Conservation (phyloP, 2,113 vertebrate genomes). For the Bostrychus sinensis region DNA sequence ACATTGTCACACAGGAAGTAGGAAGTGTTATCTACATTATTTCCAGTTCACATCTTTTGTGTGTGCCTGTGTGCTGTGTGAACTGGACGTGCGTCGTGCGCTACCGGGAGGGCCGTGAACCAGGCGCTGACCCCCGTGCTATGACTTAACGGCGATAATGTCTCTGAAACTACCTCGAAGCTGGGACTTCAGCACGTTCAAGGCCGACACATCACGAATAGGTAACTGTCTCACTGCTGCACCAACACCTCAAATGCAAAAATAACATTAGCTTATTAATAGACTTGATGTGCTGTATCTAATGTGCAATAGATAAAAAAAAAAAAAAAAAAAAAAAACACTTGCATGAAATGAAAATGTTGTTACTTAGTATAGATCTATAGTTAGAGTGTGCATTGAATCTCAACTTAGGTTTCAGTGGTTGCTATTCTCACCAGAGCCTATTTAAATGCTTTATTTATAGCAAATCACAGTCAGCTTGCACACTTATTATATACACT, state of each 20-base stretch:
- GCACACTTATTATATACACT: too few relatives aligned
- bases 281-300: too few relatives aligned
- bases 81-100: constrained; percentile 17
- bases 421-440: too few relatives aligned
- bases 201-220: constrained; percentile 86
- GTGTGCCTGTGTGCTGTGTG: too few relatives aligned
- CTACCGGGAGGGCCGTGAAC: constrained; percentile 37
- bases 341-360: too few relatives aligned
- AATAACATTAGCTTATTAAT: too few relatives aligned
- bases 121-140: constrained; percentile 56
- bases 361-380: too few relatives aligned
- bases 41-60: constrained; percentile 10
- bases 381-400: too few relatives aligned
- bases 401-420: neutral
- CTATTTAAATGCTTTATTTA: too few relatives aligned
- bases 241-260: neutral
- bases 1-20: constrained; percentile 75
- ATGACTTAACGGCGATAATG: constrained; percentile 77
- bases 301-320: too few relatives aligned
- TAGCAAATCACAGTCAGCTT: too few relatives aligned
- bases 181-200: constrained; percentile 94
- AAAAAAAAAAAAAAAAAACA: too few relatives aligned
- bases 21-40: constrained; percentile 76
- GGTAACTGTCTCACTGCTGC: constrained; percentile 74
- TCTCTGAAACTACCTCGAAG: constrained; percentile 92